Evolutionary conservation across 2,797 vertebrate genomes (phyloP), one percentile per base, ranked within the genome.

Genomic region (Oreochromis mossambicus): DNA sequence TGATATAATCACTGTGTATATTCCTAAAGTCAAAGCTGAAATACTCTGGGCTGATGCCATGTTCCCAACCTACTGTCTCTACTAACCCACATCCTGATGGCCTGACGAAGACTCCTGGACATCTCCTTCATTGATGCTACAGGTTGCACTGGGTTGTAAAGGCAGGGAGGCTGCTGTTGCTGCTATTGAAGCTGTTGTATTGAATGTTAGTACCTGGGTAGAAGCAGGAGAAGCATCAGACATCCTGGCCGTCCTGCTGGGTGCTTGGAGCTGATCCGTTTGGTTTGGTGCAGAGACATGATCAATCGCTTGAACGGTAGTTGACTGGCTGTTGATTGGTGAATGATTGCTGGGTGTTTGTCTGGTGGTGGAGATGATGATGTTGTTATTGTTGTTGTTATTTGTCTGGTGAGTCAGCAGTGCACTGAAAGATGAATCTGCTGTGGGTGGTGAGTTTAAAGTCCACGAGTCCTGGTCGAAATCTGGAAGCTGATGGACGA

Each of bases 381-480:
- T 90, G 90, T 89, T 94, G 89, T 92, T 94, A n/a, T 92, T 92
- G 80, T 93, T 94, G 79, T 83, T 94, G 79, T 83, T 88, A 29
- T 89, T 95, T 41, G 83, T 63, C 38, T 80, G 56, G 26, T 79
- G 8, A 9, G 38, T 19, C 5, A 24, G 51, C 11, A 70, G 86
- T 5, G 63, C 10, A 21, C 21, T 50, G 50, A n/a, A 55, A 58
- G 84, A 87, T 48, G 84, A 76, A 43, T 34, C 43, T 6, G 21
- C n/a, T 26, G 43, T 13, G 21, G 81, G 13, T 0, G 14, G 29
- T 17, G 86, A 56, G 41, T 56, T 78, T 4, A 43, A 11, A 11
- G 66, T 88, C 90, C 91, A 90, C 0, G 91, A 93, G 61, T 94
- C 93, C 84, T 94, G 92, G 70, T 94, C 50, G 1, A 92, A 93